Conservation (phyloP, 2,797 vertebrate genomes). For the Siniperca undulata region DNA sequence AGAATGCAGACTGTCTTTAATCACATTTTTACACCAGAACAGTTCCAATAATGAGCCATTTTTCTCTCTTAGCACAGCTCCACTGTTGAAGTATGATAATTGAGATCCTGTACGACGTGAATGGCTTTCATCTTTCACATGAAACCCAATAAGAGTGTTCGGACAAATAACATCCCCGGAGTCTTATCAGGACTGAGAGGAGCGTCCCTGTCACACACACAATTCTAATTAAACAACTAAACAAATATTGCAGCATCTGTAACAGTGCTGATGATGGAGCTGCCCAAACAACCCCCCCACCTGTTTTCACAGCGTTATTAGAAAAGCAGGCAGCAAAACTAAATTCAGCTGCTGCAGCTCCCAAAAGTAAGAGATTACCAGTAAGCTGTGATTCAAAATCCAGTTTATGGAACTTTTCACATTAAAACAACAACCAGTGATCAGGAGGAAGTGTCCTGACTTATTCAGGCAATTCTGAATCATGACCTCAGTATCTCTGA, state of each 20-base stretch:
- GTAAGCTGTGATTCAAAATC: neutral
- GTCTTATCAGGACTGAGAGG: conserved; percentile 24
- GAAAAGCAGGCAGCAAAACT: neutral
- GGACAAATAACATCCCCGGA: conserved; percentile 35
- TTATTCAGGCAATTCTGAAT: neutral
- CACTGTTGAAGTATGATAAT: conserved; percentile 49
- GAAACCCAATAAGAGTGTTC: conserved; percentile 27
- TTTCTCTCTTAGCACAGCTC: conserved; percentile 48
- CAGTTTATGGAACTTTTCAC: neutral
- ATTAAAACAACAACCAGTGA: neutral
- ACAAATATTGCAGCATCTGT: conserved; percentile 45
- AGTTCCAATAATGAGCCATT: conserved; percentile 54
- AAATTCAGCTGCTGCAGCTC: neutral
- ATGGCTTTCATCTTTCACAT: conserved; percentile 52
- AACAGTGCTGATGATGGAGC: conserved; percentile 53
- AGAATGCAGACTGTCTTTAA: conserved; percentile 47
- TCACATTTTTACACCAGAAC: conserved; percentile 63
- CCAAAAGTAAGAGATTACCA: no score
- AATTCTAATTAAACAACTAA: conserved; percentile 63
- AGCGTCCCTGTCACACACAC: conserved; percentile 19
- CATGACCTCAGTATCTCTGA: neutral
- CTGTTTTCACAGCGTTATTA: conserved; percentile 20
- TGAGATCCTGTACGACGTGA: conserved; percentile 45
- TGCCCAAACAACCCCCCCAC: conserved; percentile 24
- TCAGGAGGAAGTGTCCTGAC: neutral